Conservation (phyloP, 2,113 vertebrate species). For the Nycticorax nycticorax region DNA sequence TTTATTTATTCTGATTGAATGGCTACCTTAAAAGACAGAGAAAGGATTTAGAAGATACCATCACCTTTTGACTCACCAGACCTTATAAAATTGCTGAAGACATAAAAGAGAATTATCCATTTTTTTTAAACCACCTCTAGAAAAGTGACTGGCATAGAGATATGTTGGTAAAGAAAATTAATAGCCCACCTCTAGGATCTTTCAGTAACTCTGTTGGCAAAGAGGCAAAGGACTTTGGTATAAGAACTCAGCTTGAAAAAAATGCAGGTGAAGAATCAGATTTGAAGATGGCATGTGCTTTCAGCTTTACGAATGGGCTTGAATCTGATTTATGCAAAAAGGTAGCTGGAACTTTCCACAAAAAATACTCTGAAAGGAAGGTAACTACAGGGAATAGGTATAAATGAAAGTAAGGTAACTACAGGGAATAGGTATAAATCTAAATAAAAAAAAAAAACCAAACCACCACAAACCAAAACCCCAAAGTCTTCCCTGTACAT, state of each 20-base stretch:
- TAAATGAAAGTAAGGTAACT: background rate
- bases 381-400: background rate
- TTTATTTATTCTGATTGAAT: background rate
- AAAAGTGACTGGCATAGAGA: background rate
- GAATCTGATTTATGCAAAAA: background rate
- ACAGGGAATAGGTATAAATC: background rate
- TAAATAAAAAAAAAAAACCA: no score
- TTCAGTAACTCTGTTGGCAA: background rate
- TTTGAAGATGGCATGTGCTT: background rate
- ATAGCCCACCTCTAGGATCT: background rate
- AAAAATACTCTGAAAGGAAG: background rate
- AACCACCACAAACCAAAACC: no score
- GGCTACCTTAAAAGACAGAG: background rate
- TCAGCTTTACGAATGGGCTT: background rate
- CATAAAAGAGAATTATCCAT: background rate
- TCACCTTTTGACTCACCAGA: background rate
- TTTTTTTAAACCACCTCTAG: background rate
- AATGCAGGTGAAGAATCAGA: background rate
- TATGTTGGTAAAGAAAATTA: background rate
- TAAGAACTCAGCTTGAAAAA: background rate
- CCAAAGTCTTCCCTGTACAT: background rate
- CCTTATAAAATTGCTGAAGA: background rate
- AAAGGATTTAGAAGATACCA: background rate
- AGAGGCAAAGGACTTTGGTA: background rate
- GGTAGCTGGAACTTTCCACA: background rate